These are phyloP conservation scores for Protula sp. DNA, from an alignment of 2,888 invertebrate species.

Conservation along the genomic window DNA sequence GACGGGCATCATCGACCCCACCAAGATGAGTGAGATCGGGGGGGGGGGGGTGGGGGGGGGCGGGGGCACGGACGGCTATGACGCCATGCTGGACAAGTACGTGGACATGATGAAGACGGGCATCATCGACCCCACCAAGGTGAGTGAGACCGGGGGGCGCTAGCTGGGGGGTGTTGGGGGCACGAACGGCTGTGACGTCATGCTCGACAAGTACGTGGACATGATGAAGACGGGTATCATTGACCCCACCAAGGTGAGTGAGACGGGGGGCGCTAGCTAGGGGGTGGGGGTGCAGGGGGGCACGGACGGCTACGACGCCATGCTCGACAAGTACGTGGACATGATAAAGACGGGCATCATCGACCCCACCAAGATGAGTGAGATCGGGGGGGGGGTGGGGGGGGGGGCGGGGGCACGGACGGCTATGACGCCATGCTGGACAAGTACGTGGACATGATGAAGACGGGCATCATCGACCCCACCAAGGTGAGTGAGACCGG, in stretches of 20 bases:
- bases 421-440: slow-evolving; percentile 87
- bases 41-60: no score
- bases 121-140: slow-evolving; percentile 96
- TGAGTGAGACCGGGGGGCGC: no score
- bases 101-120: slow-evolving; percentile 90
- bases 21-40: no score
- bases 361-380: no score
- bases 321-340: slow-evolving; percentile 82
- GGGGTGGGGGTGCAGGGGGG: slow-evolving; percentile 55
- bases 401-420: slow-evolving; percentile 64
- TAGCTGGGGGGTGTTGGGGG: no score
- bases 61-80: slow-evolving; percentile 75
- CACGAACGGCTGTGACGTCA: slow-evolving; percentile 92
- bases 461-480: slow-evolving; percentile 91
- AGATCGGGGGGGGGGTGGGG: no score
- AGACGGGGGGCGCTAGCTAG: no score
- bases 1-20: slow-evolving; percentile 92
- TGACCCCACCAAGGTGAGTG: no score
- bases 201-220: slow-evolving; percentile 82
- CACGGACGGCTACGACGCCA: slow-evolving; percentile 83
- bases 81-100: slow-evolving; percentile 82
- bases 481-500: no score
- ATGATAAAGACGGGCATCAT: slow-evolving; percentile 92
- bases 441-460: slow-evolving; percentile 87
- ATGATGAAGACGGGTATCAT: slow-evolving; percentile 92